Conservation (phyloP, 1,140 invertebrate genomes). For the Fopius arisanus region DNA sequence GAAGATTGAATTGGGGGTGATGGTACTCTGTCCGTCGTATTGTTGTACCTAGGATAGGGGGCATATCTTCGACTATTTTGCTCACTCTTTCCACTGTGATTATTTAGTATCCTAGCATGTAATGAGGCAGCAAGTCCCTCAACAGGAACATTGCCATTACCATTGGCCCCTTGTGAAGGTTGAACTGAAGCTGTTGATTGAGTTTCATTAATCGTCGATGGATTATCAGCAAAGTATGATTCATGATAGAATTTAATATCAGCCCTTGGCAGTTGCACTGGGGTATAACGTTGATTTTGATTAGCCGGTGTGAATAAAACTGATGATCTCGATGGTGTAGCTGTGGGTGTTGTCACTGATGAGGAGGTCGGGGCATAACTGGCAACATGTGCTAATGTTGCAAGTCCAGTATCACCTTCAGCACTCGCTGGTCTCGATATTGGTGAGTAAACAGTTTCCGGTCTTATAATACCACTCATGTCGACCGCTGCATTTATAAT, state of each 20-base stretch:
- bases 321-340: constrained; percentile 56
- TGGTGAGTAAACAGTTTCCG: constrained; percentile 68
- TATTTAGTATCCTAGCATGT: constrained; percentile 78
- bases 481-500: constrained; percentile 86
- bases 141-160: constrained; percentile 61
- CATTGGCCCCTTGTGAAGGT: constrained; percentile 48
- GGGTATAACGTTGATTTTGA: constrained; percentile 66
- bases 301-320: constrained; percentile 60
- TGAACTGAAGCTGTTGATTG: constrained; percentile 58
- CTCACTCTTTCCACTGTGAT: constrained; percentile 54
- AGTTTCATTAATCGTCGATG: constrained; percentile 50
- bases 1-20: constrained; percentile 46
- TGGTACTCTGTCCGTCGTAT: constrained; percentile 44
- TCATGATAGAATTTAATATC: constrained; percentile 79
- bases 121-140: constrained; percentile 82
- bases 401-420: constrained; percentile 67
- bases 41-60: constrained; percentile 55
- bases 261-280: constrained; percentile 71
- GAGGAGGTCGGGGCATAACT: constrained; percentile 59
- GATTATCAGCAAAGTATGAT: constrained; percentile 74
- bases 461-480: constrained; percentile 74
- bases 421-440: constrained; percentile 74
- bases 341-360: constrained; percentile 46
- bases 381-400: constrained; percentile 69
- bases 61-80: constrained; percentile 48